Evolutionary conservation across 1,140 invertebrate species (phyloP), one percentile per base, ranked within the genome.

Genomic region (Lucilia cuprina): DNA sequence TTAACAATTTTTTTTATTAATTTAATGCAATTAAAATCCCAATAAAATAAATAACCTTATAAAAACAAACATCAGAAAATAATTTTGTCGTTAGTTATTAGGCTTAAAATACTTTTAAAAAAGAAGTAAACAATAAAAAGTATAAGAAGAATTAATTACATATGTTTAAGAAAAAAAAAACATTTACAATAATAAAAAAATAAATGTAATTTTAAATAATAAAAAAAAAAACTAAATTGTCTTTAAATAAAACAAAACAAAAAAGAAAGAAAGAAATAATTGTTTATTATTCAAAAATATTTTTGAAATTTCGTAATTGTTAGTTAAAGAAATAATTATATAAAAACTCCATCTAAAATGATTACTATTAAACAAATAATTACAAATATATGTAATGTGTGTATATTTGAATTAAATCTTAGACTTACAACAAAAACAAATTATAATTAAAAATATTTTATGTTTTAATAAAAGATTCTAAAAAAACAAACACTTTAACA

Each of bases 1-100:
- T 10, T 75, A 75, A n/a, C 74, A 30, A 34, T 41, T 78, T 2
- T 30, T 30, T 30, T 78, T 78, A 78, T n/a, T 19, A 78, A 78
- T 41, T 75, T 75, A 41, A 41, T 41, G 41, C 5, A 17, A 75
- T 75, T 74, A 74, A 41, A 41, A 41, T 8, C 41, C 41, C 41
- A 75, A 75, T 35, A 17, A 75, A 34, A 30, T 30, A 75, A 17
- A 30, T 14, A 34, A 8, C 74, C 13, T 7, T 25, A 34, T 35
- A 30, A 78, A 41, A 78, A 35, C 5, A 25, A 78, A 17, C 41
- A 77, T 14, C 0, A 78, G 13, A 41, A 41, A 35, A 78, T 41
- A 78, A n/a, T 80, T 80, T 49, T 70, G 65, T 70, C 65, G 65
- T 70, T 70, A 70, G 19, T 70, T 70, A 25, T 21, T 70, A 70